phyloP scores from a whole-genome alignment of 1,140 invertebrate species.

The Patella vulgata region DNA sequence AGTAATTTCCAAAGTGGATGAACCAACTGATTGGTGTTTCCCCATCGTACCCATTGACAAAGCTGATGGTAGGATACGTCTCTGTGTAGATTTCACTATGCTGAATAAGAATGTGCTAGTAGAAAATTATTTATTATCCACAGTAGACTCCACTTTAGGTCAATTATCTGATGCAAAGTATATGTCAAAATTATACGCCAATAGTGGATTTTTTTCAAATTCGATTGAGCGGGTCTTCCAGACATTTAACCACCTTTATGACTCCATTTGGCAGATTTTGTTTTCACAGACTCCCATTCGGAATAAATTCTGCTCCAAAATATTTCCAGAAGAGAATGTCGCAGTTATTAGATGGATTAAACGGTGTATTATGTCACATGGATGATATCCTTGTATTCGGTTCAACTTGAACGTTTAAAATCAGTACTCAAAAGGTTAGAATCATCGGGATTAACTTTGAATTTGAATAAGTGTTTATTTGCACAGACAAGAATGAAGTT shows the following conservation, averaged over 20 bases:
- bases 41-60: not conserved
- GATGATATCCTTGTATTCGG: constrained; percentile 50
- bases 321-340: constrained; percentile 18
- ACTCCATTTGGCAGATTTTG: constrained; percentile 24
- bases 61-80: not conserved
- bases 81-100: constrained; percentile 13
- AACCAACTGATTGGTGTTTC: constrained; percentile 11
- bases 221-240: constrained; percentile 1
- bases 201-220: constrained; percentile 57
- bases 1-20: not conserved
- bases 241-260: constrained; percentile 22
- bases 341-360: constrained; percentile 16
- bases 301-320: constrained; percentile 27
- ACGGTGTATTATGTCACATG: constrained; percentile 26
- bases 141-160: constrained; percentile 3
- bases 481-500: constrained; percentile 49
- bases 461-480: constrained; percentile 61
- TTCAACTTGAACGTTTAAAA: constrained; percentile 20
- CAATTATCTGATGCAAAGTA: constrained; percentile 1
- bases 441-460: constrained; percentile 45
- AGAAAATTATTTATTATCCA: not conserved
- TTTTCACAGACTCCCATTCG: constrained; percentile 20
- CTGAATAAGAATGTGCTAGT: constrained; percentile 4
- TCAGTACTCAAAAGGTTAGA: constrained; percentile 37
- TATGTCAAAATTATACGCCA: constrained; percentile 63